Evolutionary conservation across 2,113 vertebrate genomes (phyloP), one percentile per base, ranked within the genome.

Genomic region (Uria lomvia): DNA sequence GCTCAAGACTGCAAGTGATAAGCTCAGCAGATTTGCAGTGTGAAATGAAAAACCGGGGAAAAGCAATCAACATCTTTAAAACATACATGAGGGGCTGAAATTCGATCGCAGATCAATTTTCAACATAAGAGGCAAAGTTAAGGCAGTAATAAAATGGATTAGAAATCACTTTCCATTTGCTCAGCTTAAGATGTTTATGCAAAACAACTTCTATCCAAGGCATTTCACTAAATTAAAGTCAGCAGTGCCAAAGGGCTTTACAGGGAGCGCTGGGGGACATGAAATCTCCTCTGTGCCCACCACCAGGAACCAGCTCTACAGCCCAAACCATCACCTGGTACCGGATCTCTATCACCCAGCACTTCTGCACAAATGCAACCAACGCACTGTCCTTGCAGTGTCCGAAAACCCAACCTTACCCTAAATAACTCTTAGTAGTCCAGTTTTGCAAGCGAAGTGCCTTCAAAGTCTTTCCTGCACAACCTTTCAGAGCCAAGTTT

Each of bases 171-270:
- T 94, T 14, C 32, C 2, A 4, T 50, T 60, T 50, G 43, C 29
- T 68, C 62, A 72, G 27, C 43, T 19, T 18, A 26, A 65, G 43
- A 40, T 13, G 5, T 38, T 80, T 8, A 30, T 30, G 34, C 3
- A 24, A 65, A 92, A 56, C 23, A 1, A 23, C n/a, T 53, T 27
- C 58, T 12, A 11, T 3, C 43, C 34, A 3, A 14, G 27, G 3
- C 0, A 0, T 4, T 58, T 32, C 45, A 4, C 9, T 45, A 5
- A 43, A 49, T 34, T 2, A 0, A 42, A 59, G 38, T 2, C 88
- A 94, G 56, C 16, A 24, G 26, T 12, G 56, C 49, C 14, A 0
- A 38, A 79, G 78, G 56, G 38, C 17, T 36, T 49, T 30, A 7
- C 32, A 2, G 2, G 65, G 34, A 81, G 56, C 4, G 6, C 59